phyloP scores from a whole-genome alignment of 2,797 vertebrate genomes.

The Phataginus tricuspis region DNA sequence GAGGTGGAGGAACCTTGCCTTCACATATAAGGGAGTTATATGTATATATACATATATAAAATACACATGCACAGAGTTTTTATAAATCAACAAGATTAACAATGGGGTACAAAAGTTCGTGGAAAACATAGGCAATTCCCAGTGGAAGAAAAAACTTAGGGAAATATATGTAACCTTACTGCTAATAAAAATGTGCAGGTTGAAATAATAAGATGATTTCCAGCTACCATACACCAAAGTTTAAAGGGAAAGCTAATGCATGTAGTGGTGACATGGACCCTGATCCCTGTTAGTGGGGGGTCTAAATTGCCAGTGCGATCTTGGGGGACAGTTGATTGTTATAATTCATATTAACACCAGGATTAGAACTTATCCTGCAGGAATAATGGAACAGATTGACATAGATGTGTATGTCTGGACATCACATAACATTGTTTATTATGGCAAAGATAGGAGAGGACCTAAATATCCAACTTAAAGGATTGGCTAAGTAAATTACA shows the following conservation, averaged over 20 bases:
- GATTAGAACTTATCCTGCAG: not conserved
- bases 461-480: not conserved
- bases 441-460: not conserved
- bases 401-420: not conserved
- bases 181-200: not conserved
- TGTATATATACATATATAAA: no score
- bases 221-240: not conserved
- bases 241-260: not conserved
- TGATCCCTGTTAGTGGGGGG: not conserved
- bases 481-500: not conserved
- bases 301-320: not conserved
- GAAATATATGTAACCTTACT: not conserved
- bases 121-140: not conserved
- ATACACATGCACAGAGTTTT: not conserved
- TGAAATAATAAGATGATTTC: slow-evolving; percentile 10
- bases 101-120: not conserved
- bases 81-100: not conserved
- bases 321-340: not conserved
- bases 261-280: not conserved
- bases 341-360: not conserved
- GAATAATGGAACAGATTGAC: not conserved
- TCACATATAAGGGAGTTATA: not conserved
- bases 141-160: not conserved
- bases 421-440: not conserved
- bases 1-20: not conserved